Evolutionary conservation across 2,888 invertebrate species (phyloP).

Genomic region (Trissoscelio sp.): DNA sequence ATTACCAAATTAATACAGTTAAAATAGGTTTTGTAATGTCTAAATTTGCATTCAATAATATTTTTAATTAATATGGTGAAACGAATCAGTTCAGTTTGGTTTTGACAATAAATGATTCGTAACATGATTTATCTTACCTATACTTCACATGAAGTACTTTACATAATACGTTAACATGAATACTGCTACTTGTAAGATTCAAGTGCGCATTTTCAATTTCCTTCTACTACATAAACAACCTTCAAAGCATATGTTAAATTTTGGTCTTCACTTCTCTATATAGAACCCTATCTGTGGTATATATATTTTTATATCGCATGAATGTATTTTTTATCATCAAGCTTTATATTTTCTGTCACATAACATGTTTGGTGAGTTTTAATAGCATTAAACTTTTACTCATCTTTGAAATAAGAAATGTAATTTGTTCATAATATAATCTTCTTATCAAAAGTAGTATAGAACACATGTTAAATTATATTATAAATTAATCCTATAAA

Average conservation of each 20-base stretch:
- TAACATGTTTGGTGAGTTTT: conserved; percentile 9
- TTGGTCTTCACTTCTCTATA: neutral
- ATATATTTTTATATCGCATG: conserved; percentile 1
- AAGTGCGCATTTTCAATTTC: conserved; percentile 35
- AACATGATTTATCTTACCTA: conserved; percentile 1
- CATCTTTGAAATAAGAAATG: neutral
- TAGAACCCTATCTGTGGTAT: neutral
- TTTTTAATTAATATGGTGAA: no score
- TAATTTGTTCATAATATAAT: neutral
- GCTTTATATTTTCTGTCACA: conserved; percentile 23
- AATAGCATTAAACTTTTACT: conserved; percentile 11
- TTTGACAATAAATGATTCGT: conserved; percentile 7
- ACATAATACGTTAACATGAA: conserved; percentile 11
- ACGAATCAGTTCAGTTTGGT: no score
- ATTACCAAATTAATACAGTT: no score
- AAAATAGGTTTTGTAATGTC: no score
- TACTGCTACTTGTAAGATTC: conserved; percentile 12
- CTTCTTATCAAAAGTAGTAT: no score
- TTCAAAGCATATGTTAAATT: conserved; percentile 19
- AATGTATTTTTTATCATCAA: conserved; percentile 33
- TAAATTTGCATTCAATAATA: no score
- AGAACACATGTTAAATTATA: no score
- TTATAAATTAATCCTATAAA: no score
- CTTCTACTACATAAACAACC: conserved; percentile 27
- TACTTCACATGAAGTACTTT: neutral